These are phyloP conservation scores for Drosophila funebris DNA, from an alignment of 1,140 invertebrate species.

Conservation along the genomic window DNA sequence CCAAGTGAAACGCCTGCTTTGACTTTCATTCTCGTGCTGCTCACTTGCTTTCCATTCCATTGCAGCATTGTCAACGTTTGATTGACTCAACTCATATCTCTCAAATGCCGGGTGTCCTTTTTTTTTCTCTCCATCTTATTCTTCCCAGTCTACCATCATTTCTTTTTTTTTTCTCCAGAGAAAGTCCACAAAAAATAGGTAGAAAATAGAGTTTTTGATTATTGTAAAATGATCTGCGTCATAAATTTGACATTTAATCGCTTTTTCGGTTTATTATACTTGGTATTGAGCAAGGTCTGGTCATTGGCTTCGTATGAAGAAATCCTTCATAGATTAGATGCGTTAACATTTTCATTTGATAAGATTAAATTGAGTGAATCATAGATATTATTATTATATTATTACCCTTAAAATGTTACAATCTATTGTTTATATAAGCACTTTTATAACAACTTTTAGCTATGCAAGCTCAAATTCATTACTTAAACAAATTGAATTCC, in stretches of 20 bases:
- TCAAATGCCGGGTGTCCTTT: conserved; percentile 62
- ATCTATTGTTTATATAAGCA: not conserved
- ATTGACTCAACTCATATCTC: conserved; percentile 63
- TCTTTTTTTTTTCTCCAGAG: conserved; percentile 34
- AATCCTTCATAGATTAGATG: conserved; percentile 23
- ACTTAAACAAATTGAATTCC: not conserved
- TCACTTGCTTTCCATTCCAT: conserved; percentile 63
- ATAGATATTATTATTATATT: not conserved
- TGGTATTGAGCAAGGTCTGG: conserved; percentile 43
- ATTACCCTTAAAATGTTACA: not conserved
- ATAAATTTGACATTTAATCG: conserved; percentile 81
- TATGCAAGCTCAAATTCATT: conserved; percentile 2
- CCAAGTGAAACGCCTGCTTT: conserved; percentile 43
- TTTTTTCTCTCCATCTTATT: conserved; percentile 42
- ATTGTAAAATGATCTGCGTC: conserved; percentile 73
- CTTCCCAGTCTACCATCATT: not conserved
- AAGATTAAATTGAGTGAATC: conserved; percentile 22
- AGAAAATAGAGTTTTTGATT: conserved; percentile 37
- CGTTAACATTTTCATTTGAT: conserved; percentile 8
- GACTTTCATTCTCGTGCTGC: conserved; percentile 33
- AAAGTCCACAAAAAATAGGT: conserved; percentile 31
- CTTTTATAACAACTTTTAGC: not conserved
- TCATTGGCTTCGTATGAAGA: conserved; percentile 31
- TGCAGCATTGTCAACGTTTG: conserved; percentile 65
- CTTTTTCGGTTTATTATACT: conserved; percentile 21